Evolutionary conservation across 2,888 invertebrate species (phyloP).

Genomic region (Andrena praecox): DNA sequence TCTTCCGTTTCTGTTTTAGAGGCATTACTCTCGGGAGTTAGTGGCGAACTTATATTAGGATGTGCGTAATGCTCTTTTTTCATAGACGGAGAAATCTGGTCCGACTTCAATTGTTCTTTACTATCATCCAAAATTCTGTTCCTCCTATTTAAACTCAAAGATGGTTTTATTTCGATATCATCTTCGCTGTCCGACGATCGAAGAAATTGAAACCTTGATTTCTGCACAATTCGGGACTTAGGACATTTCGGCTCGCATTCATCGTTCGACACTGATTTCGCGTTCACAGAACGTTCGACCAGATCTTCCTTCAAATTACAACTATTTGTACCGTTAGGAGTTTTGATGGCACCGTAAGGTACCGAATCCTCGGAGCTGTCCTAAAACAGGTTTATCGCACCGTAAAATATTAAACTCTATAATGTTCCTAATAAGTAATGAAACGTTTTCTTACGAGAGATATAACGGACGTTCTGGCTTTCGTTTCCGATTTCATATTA

Average conservation of each 20-base stretch:
- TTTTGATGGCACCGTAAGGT: neutral
- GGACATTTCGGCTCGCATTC: neutral
- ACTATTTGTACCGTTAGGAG: neutral
- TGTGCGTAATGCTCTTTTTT: neutral
- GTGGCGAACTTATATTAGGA: neutral
- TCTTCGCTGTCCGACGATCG: constrained; percentile 68
- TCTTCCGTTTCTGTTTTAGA: constrained; percentile 1
- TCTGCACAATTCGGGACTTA: neutral
- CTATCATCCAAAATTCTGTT: constrained; percentile 15
- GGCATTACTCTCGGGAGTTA: constrained; percentile 7
- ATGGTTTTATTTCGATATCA: neutral
- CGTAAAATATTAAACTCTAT: neutral
- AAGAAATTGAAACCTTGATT: constrained; percentile 37
- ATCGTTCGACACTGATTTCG: constrained; percentile 3
- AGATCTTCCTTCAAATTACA: neutral
- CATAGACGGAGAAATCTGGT: neutral
- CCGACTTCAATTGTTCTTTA: neutral
- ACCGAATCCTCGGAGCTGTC: constrained; percentile 55
- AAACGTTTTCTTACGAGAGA: constrained; percentile 54
- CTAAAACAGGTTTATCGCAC: constrained; percentile 37
- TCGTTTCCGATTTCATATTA: neutral
- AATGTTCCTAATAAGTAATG: neutral
- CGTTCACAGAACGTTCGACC: constrained; percentile 22
- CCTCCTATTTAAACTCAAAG: constrained; percentile 36
- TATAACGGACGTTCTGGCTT: constrained; percentile 44